phyloP scores from a whole-genome alignment of 2,113 vertebrate genomes.

The Hystrix cristata region DNA sequence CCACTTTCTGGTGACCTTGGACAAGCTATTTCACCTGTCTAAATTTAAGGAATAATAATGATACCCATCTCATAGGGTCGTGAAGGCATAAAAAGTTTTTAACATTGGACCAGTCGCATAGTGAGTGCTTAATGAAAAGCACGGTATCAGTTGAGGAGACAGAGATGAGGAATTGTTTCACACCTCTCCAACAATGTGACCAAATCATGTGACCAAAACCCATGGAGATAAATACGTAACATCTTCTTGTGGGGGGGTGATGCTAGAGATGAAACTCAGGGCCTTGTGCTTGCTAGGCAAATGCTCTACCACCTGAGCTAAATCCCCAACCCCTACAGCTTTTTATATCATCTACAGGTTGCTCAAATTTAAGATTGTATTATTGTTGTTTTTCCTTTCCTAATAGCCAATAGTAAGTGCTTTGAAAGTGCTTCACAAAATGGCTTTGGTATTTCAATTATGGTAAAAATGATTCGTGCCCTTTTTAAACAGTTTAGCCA shows the following conservation, averaged over 20 bases:
- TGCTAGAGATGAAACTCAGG: no score
- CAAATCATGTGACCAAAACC: not conserved
- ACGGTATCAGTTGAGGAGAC: not conserved
- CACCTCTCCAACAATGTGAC: not conserved
- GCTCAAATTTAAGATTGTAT: not conserved
- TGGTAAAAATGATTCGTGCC: constrained; percentile 22
- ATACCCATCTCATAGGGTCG: not conserved
- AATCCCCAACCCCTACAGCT: not conserved
- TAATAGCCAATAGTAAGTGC: not conserved
- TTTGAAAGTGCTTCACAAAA: not conserved
- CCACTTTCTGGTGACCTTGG: not conserved
- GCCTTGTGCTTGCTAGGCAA: no score
- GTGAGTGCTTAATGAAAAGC: not conserved
- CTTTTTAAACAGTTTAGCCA: not conserved
- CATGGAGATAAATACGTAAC: not conserved
- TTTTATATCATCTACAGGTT: not conserved
- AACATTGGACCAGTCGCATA: not conserved
- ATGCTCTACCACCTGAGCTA: no score
- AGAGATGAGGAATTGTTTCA: not conserved
- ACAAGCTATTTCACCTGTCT: not conserved
- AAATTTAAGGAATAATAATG: not conserved
- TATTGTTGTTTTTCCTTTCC: not conserved
- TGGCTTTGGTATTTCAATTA: not conserved
- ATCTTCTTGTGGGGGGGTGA: no score
- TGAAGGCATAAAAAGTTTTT: not conserved